Base-by-base conservation (phyloP, 2,888 invertebrate species). In the Cantharis rustica region DNA sequence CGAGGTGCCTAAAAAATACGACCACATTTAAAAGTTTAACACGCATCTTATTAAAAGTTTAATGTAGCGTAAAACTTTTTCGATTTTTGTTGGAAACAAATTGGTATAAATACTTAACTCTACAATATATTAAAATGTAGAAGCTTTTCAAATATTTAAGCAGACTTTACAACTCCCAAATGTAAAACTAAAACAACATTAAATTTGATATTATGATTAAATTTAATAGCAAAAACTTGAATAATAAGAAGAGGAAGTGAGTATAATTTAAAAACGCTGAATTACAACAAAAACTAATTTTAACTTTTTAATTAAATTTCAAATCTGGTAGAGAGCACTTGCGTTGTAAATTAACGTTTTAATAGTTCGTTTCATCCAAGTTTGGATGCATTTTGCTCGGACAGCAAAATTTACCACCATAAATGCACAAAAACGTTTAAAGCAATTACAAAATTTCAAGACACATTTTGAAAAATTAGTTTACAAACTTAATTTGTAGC, bases 211-310 rank as follows among this genome's bases (percentile, higher is more conserved):
- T 79, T 70, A 71, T 77, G 70, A 75, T 82, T 76, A 80, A 78
- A 73, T 83, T 84, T 85, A 83, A 84, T 83, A 84, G 81, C 82
- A 82, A 84, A 85, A 84, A 84, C 84, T 86, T 84, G 85, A 82
- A 80, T 75, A 72, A 71, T 71, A 74, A 77, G 80, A 79, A 66
- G 82, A 84, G 81, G 84, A 84, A 85, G 81, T 80, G 83, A 80
- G 84, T 84, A 84, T 85, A 84, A 86, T 86, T 85, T 86, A 85
- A 87, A 87, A 87, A 87, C 84, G 85, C 82, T 84, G 86, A 87
- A 87, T 88, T 88, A 88, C 87, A 86, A 87, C 87, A 87, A 88
- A 87, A 88, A 88, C 87, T 88, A 87, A 88, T 88, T 88, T 86
- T 81, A 88, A 88, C 87, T 88, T 88, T 88, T 88, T 87, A 88